Evolutionary conservation across 1,140 invertebrate genomes (phyloP).

Genomic region (Trichonephila clavipes): DNA sequence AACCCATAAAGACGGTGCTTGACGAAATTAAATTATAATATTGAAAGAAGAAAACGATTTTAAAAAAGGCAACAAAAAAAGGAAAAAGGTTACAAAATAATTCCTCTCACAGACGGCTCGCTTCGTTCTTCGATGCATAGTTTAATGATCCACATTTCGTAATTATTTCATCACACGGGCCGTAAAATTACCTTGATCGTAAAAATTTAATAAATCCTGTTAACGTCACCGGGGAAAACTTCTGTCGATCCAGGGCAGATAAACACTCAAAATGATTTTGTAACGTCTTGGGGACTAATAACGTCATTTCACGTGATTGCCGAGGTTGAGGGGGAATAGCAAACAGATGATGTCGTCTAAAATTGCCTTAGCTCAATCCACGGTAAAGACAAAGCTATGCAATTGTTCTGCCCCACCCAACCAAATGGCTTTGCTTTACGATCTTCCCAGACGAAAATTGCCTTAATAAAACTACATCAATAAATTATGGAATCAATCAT

Average conservation of each 20-base stretch:
- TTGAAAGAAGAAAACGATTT: not conserved
- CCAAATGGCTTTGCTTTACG: conserved; percentile 40
- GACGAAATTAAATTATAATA: conserved; percentile 45
- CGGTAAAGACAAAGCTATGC: not conserved
- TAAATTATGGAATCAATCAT: conserved; percentile 23
- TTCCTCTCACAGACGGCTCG: not conserved
- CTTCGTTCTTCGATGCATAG: conserved; percentile 10
- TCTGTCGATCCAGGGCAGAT: conserved; percentile 10
- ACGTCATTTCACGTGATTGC: conserved; percentile 26
- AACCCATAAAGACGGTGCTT: not conserved
- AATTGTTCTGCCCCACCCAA: conserved; percentile 4
- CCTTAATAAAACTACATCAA: conserved; percentile 52
- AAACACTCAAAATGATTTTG: conserved; percentile 56
- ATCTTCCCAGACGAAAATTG: conserved; percentile 15
- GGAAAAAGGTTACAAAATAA: not conserved
- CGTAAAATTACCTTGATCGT: conserved; percentile 54
- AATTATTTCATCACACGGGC: conserved; percentile 33
- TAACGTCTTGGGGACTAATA: conserved; percentile 46
- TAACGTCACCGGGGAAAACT: not conserved
- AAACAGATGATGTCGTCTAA: conserved; percentile 30
- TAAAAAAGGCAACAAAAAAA: not conserved
- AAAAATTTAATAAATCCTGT: conserved; percentile 67
- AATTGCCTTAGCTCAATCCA: conserved; percentile 28
- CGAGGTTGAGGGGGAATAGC: not conserved
- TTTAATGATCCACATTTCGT: conserved; percentile 46